These are phyloP conservation scores for Tachystola acroxantha DNA, from an alignment of 2,888 invertebrate genomes.

Conservation along the genomic window DNA sequence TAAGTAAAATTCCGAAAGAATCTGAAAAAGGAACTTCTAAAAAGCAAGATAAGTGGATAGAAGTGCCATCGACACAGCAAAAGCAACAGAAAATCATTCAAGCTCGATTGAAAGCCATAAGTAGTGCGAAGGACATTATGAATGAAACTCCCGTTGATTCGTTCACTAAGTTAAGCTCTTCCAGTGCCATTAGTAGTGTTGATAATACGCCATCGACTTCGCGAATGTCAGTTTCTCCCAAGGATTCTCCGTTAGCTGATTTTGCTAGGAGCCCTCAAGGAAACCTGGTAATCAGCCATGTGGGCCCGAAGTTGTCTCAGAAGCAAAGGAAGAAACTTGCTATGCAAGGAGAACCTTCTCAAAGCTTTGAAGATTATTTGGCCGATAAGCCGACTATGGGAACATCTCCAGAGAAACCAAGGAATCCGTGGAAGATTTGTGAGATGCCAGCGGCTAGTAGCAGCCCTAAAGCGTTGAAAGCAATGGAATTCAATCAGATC, in stretches of 20 bases:
- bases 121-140: slow-evolving; percentile 53
- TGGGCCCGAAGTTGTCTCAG: slow-evolving; percentile 80
- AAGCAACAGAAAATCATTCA: slow-evolving; percentile 70
- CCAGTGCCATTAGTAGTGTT: slow-evolving; percentile 29
- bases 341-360: slow-evolving; percentile 55
- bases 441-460: slow-evolving; percentile 46
- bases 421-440: slow-evolving; percentile 67
- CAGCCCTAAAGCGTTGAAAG: slow-evolving; percentile 54
- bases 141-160: slow-evolving; percentile 51
- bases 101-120: slow-evolving; percentile 66
- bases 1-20: slow-evolving; percentile 50
- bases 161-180: slow-evolving; percentile 52
- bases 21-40: slow-evolving; percentile 37
- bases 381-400: slow-evolving; percentile 36
- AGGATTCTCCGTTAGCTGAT: slow-evolving; percentile 42
- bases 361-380: slow-evolving; percentile 46
- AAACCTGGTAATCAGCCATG: slow-evolving; percentile 53
- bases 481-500: slow-evolving; percentile 74
- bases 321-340: slow-evolving; percentile 81
- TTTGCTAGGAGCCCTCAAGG: slow-evolving; percentile 47
- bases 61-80: slow-evolving; percentile 58
- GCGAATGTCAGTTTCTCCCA: slow-evolving; percentile 54
- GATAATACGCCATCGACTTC: slow-evolving; percentile 33
- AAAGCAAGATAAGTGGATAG: slow-evolving; percentile 64
- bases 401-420: slow-evolving; percentile 62